Conservation (phyloP, 2,888 invertebrate genomes). For the Erynnis tages region DNA sequence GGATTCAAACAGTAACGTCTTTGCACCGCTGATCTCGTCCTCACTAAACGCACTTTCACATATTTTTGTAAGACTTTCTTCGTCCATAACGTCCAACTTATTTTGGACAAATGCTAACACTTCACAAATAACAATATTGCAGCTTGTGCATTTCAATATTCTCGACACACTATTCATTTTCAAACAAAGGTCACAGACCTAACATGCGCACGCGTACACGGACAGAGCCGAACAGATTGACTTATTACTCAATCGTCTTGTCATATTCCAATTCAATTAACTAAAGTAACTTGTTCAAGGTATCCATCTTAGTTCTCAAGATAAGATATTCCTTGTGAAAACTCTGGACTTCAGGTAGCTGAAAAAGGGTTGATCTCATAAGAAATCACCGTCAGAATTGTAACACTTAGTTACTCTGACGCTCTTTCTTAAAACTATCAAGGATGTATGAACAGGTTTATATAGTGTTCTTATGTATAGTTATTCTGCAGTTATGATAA, state of each 20-base stretch:
- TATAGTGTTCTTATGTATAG: no score
- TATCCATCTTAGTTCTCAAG: no score
- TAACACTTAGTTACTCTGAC: no score
- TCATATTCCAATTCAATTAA: no score
- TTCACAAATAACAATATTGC: slow-evolving; percentile 30
- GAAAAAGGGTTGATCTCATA: no score
- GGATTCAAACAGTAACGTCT: slow-evolving; percentile 21
- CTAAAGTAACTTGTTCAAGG: no score
- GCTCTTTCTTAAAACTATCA: no score
- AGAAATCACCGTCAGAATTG: no score
- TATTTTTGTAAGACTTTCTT: slow-evolving; percentile 16
- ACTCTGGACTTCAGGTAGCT: no score
- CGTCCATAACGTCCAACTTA: slow-evolving; percentile 21
- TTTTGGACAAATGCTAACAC: slow-evolving; percentile 27
- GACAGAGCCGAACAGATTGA: neutral
- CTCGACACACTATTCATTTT: slow-evolving; percentile 8
- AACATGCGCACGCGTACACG: slow-evolving; percentile 3
- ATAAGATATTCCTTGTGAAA: no score
- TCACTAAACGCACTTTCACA: slow-evolving; percentile 24
- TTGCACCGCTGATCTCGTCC: slow-evolving; percentile 14
- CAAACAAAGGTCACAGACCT: neutral
- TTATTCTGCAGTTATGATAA: slow-evolving; percentile 5
- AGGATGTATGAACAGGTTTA: no score
- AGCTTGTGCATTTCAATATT: slow-evolving; percentile 23
- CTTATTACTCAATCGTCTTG: no score